Percentiles rank a stretch among this genome's conserved stretches.
phyloP scores from a whole-genome alignment of 2,113 vertebrate genomes.

The Diadophis punctatus region DNA sequence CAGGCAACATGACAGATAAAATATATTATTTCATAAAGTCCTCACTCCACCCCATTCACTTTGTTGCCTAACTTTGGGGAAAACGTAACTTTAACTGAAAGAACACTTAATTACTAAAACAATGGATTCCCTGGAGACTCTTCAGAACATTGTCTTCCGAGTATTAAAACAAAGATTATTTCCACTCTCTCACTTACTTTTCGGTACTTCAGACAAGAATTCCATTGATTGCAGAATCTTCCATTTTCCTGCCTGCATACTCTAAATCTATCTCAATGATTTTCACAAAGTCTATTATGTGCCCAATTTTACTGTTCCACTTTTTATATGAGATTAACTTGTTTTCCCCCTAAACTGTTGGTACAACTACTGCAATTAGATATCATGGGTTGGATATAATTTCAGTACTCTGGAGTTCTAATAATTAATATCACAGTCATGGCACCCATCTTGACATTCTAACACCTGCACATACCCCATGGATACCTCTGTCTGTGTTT shows the following conservation, averaged over 20 bases:
- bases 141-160: not conserved
- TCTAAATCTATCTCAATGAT: not conserved
- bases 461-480: not conserved
- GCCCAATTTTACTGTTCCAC: not conserved
- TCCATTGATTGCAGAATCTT: not conserved
- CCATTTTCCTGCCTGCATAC: not conserved
- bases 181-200: not conserved
- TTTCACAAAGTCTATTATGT: not conserved
- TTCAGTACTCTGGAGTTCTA: not conserved
- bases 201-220: not conserved
- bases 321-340: not conserved
- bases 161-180: not conserved
- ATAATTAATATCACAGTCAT: not conserved
- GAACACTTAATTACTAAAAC: not conserved
- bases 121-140: not conserved
- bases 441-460: not conserved
- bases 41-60: not conserved
- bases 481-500: not conserved
- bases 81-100: not conserved
- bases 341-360: not conserved
- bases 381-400: not conserved
- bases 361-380: not conserved
- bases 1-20: not conserved
- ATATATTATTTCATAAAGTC: not conserved
- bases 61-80: not conserved